These are phyloP conservation scores for Anomalospiza imberbis DNA, from an alignment of 2,797 vertebrate genomes.

Conservation along the genomic window DNA sequence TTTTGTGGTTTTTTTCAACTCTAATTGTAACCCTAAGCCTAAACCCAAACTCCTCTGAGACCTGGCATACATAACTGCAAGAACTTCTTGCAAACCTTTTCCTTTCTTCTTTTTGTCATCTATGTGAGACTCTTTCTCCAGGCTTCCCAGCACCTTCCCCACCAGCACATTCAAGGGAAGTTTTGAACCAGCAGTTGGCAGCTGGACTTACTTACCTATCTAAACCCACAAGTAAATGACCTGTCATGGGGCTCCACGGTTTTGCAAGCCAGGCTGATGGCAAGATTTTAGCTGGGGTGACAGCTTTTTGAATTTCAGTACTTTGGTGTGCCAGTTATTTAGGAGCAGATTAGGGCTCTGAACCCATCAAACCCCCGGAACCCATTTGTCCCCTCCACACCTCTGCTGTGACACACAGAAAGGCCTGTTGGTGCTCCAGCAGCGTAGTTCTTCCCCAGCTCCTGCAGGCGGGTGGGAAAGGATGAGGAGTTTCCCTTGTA, in stretches of 20 bases:
- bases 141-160: not conserved
- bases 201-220: not conserved
- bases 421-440: not conserved
- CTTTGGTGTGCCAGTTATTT: not conserved
- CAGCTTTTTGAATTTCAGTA: not conserved
- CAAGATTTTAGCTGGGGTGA: not conserved
- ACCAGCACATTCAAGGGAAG: not conserved
- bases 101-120: not conserved
- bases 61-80: not conserved
- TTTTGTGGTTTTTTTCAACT: not conserved
- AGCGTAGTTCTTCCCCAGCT: fast-evolving
- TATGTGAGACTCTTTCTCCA: not conserved
- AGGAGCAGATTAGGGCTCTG: too few species aligned
- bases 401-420: not conserved
- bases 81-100: not conserved
- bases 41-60: not conserved
- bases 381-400: fast-evolving
- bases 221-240: not conserved
- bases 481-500: not conserved
- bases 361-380: not conserved
- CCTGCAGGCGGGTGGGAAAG: not conserved
- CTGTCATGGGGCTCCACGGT: not conserved
- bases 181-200: not conserved
- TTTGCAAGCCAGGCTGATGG: not conserved
- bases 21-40: fast-evolving